Evolutionary conservation across 2,888 invertebrate species (phyloP), one percentile per base, ranked within the genome.

Genomic region (Megamerina dolium): DNA sequence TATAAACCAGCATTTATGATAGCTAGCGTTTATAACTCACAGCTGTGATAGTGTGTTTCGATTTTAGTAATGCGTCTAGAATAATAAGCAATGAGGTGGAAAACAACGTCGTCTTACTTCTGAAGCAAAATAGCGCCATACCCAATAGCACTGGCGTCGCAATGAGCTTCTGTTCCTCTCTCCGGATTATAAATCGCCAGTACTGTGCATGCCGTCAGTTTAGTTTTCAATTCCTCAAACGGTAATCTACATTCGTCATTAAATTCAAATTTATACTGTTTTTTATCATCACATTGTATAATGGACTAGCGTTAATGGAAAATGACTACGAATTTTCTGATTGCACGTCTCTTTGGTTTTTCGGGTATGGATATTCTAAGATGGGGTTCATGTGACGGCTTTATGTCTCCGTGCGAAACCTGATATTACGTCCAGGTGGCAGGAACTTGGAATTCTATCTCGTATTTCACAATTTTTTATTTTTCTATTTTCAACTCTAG

Each of bases 401-500:
- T 39, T 12, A 38, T 43, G 1, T 38, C 43, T 5, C 27, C n/a
- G n/a, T 9, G 9, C 21, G 41, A 36, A 6, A 41, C 41, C 17
- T 17, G 17, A 20, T 34, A 38, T n/a, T 38, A n/a, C n/a, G n/a
- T n/a, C n/a, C n/a, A n/a, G n/a, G n/a, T n/a, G n/a, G n/a, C n/a
- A n/a, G n/a, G n/a, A n/a, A n/a, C 43, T 18, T 38, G 19, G 13
- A 37, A 45, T 33, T 37, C 20, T n/a, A 40, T 34, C 12, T 37
- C 30, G 14, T 32, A 20, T 20, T 29, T 19, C 6, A 38, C 29
- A n/a, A 34, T 30, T 21, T 35, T 38, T 10, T 40, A 36, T 31
- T 45, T 36, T 18, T 17, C 21, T 27, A 46, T 3, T 12, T 41
- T 46, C 10, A 46, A 12, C 18, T 42, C 39, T 3, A 39, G 17